Evolutionary conservation across 2,113 vertebrate genomes (phyloP), one percentile per base, ranked within the genome.

Genomic region (Lethenteron camtschaticum): DNA sequence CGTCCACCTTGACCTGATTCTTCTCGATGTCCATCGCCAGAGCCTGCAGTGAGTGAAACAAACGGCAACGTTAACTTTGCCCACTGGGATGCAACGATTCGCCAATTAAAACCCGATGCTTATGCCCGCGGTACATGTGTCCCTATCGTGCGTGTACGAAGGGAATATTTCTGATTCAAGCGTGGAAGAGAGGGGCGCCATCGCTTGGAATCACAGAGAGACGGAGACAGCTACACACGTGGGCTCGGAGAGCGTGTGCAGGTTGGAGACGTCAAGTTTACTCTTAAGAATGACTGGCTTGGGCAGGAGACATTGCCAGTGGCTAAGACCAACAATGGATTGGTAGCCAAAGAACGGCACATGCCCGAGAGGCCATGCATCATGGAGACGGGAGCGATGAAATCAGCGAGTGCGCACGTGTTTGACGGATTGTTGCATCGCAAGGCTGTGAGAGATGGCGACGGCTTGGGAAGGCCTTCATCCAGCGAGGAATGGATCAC

Each of bases 21-120:
- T 84, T 83, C 76, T 99, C 92, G 0, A 99, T 97, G 79, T 96
- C 91, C 41, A 81, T 87, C 75, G 95, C 92, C 76, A 99, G 81
- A 13, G 87, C 89, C 94, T 99, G 76, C 55, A 73, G 16, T 9
- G 68, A 14, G 72, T 75, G 70, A 72, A 56, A 68, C 24, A 13
- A 71, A 58, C 56, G 56, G 20, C 5, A 58, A 55, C 60, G 9
- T n/a, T 14, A 58, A 10, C 13, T 58, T 70, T n/a, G 10, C 56
- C 57, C 2, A 2, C 57, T 11, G 14, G 13, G 69, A 2, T 70
- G n/a, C 56, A 70, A 12, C 9, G 57, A 5, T 55, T 20, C n/a
- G 16, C 56, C 59, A 10, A n/a, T 3, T 11, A 70, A 58, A 57
- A 60, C 13, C 13, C 56, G 9, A 3, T 55, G 55, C 63, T 56